phyloP scores from a whole-genome alignment of 2,113 vertebrate species.

The Calyptommatus sinebrachiatus region DNA sequence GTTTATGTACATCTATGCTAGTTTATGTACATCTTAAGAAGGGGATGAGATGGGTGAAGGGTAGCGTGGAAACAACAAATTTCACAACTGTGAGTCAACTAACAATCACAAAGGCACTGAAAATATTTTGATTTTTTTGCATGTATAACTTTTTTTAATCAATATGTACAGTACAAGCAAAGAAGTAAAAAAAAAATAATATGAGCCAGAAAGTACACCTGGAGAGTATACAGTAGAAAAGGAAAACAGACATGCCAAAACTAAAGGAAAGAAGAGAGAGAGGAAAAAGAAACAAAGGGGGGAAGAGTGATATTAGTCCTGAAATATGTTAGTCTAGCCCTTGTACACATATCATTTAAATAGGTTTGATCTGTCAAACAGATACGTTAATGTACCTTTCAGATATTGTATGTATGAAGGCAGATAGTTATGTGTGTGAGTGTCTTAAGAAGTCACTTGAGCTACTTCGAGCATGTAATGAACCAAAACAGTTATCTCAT shows the following conservation, averaged over 20 bases:
- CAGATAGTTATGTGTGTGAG: not conserved
- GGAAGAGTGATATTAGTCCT: not conserved
- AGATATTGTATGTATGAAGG: constrained; percentile 31
- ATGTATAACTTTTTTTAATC: not conserved
- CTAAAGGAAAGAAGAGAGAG: too few relatives aligned
- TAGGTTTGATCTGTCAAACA: not conserved
- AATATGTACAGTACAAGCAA: not conserved
- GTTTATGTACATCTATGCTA: too few relatives aligned
- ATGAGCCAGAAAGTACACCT: not conserved
- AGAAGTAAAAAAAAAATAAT: not conserved
- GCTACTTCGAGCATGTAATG: constrained; percentile 60
- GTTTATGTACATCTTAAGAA: not conserved
- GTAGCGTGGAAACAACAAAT: not conserved
- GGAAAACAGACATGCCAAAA: not conserved
- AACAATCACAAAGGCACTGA: not conserved
- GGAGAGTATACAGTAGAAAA: not conserved
- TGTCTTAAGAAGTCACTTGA: constrained; percentile 43
- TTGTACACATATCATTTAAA: not conserved
- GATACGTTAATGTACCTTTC: constrained; percentile 25
- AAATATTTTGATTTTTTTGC: not conserved
- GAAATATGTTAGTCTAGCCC: not conserved
- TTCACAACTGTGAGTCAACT: not conserved
- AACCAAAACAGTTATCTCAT: constrained; percentile 58
- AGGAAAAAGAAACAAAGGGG: not conserved
- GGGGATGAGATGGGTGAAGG: not conserved